Percentiles rank a stretch among this genome's conserved stretches.
Evolutionary conservation across 2,113 vertebrate genomes (phyloP).

Genomic region (Carlito syrichta): DNA sequence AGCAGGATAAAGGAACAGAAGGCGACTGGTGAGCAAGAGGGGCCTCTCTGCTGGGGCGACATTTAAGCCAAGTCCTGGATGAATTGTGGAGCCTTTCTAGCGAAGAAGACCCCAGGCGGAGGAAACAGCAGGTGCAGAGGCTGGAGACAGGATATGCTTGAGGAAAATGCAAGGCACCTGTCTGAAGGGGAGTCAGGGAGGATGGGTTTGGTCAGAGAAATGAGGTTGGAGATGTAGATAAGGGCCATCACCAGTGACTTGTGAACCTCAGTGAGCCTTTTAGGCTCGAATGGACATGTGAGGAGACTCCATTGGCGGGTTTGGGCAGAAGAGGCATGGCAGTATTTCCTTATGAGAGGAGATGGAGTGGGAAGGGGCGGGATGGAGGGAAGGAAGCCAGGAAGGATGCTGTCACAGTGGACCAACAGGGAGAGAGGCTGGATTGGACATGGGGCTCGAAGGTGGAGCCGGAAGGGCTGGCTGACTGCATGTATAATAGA

Average conservation of each 20-base stretch:
- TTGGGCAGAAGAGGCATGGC: background rate
- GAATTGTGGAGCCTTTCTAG: background rate
- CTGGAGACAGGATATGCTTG: accelerated
- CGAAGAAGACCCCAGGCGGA: background rate
- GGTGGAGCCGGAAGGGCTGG: background rate
- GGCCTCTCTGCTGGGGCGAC: background rate
- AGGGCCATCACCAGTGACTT: accelerated
- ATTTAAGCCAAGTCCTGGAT: background rate
- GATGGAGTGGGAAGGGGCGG: background rate
- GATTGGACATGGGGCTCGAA: background rate
- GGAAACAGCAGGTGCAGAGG: background rate
- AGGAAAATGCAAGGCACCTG: background rate
- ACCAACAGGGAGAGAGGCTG: accelerated
- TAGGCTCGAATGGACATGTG: background rate
- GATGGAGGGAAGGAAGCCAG: background rate
- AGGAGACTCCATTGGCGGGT: background rate
- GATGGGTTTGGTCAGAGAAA: background rate
- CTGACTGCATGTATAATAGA: background rate
- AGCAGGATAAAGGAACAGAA: background rate
- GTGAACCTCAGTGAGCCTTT: background rate
- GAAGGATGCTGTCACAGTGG: accelerated
- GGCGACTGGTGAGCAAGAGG: background rate
- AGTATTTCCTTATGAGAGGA: background rate
- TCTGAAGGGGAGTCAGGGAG: background rate
- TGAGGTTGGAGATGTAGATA: background rate